Conservation (phyloP, 2,113 vertebrate genomes). For the Chitala chitala region DNA sequence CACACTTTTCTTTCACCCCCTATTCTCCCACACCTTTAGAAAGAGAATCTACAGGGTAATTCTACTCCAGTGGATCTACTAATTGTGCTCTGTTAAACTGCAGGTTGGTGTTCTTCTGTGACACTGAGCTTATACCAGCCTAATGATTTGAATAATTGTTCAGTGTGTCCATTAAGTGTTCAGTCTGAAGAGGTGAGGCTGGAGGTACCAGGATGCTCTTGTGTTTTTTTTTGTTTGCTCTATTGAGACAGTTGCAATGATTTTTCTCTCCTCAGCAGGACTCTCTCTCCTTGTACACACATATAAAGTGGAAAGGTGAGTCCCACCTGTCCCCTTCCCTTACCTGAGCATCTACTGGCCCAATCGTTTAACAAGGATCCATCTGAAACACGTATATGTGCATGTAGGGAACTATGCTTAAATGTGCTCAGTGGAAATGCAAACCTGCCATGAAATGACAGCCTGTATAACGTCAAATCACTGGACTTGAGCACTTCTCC, state of each 20-base stretch:
- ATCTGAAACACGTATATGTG: no score
- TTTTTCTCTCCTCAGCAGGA: no score
- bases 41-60: constrained; percentile 63
- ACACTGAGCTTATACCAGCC: constrained; percentile 60
- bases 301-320: background rate
- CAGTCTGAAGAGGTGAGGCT: constrained; percentile 1
- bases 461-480: background rate
- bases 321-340: background rate
- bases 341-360: no score
- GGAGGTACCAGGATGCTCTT: background rate
- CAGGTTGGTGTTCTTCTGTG: constrained; percentile 55
- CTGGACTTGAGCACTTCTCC: background rate
- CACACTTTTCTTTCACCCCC: constrained; percentile 48
- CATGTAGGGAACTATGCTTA: no score
- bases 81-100: constrained; percentile 67
- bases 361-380: no score
- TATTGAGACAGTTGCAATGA: constrained; percentile 13
- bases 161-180: constrained; percentile 33
- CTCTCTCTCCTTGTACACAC: background rate
- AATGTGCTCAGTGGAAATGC: no score
- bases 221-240: constrained; percentile 5
- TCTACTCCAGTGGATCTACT: constrained; percentile 62
- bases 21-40: constrained; percentile 58
- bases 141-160: constrained; percentile 60
- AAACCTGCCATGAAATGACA: background rate